Evolutionary conservation across 2,113 vertebrate species (phyloP).

Genomic region (Crotophaga sulcirostris): DNA sequence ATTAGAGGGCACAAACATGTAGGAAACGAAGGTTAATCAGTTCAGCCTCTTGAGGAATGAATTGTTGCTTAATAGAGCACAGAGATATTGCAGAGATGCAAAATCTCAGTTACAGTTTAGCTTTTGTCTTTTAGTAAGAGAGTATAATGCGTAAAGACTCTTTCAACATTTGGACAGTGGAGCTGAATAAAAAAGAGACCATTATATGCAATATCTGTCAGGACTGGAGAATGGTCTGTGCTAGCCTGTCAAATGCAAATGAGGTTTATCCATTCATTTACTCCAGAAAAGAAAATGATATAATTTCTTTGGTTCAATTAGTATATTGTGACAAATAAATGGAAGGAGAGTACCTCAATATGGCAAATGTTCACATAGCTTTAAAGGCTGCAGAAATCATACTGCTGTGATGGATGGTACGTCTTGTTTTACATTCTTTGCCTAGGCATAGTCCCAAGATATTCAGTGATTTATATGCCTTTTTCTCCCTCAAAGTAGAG

Average conservation of each 20-base stretch:
- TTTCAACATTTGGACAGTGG: conserved; percentile 2
- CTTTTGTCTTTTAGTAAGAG: conserved; percentile 4
- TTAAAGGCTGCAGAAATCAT: not conserved
- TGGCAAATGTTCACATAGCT: not conserved
- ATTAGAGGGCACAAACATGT: not conserved
- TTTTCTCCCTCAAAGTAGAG: not conserved
- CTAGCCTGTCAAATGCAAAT: conserved; percentile 36
- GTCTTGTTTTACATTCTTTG: not conserved
- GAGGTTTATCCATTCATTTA: not conserved
- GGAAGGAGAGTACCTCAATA: not conserved
- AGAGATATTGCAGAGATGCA: not conserved
- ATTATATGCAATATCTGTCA: conserved; percentile 32
- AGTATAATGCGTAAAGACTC: not conserved
- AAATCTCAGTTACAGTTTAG: not conserved
- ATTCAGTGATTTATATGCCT: not conserved
- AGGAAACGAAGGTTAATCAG: not conserved
- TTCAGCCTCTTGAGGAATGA: not conserved
- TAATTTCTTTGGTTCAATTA: conserved; percentile 11
- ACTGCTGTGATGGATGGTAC: not conserved
- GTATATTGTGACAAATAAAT: conserved; percentile 11
- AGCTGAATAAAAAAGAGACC: not conserved
- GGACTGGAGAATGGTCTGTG: not conserved
- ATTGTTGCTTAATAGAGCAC: not conserved
- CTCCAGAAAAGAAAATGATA: conserved; percentile 6
- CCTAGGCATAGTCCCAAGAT: not conserved